Conservation (phyloP, 2,797 vertebrate genomes). For the Lithobates pipiens region DNA sequence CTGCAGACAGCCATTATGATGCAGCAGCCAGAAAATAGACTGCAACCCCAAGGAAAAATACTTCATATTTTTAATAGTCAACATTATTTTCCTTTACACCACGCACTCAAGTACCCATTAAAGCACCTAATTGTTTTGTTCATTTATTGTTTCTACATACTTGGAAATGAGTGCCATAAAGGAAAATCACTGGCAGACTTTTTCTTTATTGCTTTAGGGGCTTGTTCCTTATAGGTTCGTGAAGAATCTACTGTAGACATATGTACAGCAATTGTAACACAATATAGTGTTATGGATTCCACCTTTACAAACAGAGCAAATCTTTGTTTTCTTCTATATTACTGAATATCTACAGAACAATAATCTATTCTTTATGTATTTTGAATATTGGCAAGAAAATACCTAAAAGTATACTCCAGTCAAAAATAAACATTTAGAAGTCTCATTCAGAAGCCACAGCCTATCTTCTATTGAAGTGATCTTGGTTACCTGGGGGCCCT, state of each 20-base stretch:
- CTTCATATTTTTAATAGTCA: constrained; percentile 1
- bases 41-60: constrained; percentile 11
- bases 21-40: constrained; percentile 15
- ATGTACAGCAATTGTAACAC: constrained; percentile 1
- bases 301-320: neutral
- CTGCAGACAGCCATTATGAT: constrained; percentile 10
- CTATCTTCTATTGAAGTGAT: too few relatives aligned
- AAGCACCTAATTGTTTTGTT: constrained; percentile 1
- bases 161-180: neutral
- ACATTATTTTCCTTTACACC: constrained; percentile 12
- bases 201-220: constrained; percentile 2
- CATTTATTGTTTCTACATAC: constrained; percentile 4
- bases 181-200: constrained; percentile 2
- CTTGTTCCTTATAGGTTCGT: neutral
- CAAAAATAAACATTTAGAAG: too few relatives aligned
- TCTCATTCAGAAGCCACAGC: too few relatives aligned
- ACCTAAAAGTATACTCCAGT: too few relatives aligned
- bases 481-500: too few relatives aligned
- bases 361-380: neutral
- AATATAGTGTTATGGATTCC: neutral
- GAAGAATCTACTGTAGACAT: neutral
- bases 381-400: too few relatives aligned
- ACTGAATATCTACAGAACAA: too few relatives aligned
- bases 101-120: constrained; percentile 10
- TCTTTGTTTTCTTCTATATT: too few relatives aligned